Evolutionary conservation across 1,140 invertebrate species (phyloP).

Genomic region (Gonatopus flavifemur): DNA sequence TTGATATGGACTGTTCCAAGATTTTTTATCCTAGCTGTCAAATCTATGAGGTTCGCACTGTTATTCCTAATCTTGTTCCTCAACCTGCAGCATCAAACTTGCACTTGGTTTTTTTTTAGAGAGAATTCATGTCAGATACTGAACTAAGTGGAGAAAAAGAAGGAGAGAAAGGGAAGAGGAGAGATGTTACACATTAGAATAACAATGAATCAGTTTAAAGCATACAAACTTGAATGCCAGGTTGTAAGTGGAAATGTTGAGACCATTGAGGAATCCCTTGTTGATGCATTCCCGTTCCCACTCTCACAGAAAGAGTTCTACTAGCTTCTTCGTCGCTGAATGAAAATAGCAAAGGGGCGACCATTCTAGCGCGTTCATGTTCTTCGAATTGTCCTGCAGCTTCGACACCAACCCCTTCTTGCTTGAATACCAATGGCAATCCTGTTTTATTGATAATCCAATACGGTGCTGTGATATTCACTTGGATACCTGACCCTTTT

Average conservation of each 20-base stretch:
- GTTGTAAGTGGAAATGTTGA: conserved; percentile 78
- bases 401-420: conserved; percentile 79
- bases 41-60: no score
- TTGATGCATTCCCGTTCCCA: conserved; percentile 71
- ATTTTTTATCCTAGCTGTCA: no score
- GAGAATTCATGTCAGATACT: no score
- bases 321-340: conserved; percentile 86
- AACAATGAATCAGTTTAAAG: conserved; percentile 1
- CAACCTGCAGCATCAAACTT: no score
- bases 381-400: conserved; percentile 93
- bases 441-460: conserved; percentile 97
- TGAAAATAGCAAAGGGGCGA: conserved; percentile 91
- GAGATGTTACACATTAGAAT: background rate
- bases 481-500: conserved; percentile 61
- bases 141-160: no score
- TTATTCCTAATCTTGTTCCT: no score
- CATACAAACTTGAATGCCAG: conserved; percentile 67
- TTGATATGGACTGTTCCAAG: no score
- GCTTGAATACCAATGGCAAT: conserved; percentile 89
- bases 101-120: no score
- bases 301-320: conserved; percentile 61
- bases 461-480: conserved; percentile 82
- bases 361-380: conserved; percentile 90
- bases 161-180: no score
- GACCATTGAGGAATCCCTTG: conserved; percentile 76